Evolutionary conservation across 53 echinoderm and acorn worm genomes (phyloP), one percentile per base, ranked within the genome.

Genomic region (Henricia sp.): DNA sequence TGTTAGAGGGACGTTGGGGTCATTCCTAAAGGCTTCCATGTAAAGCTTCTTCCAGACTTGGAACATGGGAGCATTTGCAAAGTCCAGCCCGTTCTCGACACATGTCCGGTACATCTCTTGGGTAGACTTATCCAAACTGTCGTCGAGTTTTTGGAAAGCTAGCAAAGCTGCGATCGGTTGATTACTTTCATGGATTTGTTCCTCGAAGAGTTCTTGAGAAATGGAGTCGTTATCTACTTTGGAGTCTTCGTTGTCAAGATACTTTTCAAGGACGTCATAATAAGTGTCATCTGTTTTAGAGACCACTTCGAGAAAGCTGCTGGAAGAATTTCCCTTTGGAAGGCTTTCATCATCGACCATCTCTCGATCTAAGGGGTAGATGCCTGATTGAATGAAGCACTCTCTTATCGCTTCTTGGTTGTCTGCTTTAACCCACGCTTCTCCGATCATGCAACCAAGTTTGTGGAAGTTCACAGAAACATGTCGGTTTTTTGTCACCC

Each of bases 381-480:
- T 51, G 35, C 89, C 89, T 0, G 83, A 72, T 40, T 75, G 72
- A 37, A 84, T 55, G 62, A 89, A 89, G 66, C 83, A 84, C 1
- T 52, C 33, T 24, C 37, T 41, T 17, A 89, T 69, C 6, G 52
- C 68, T 29, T 84, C 89, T 0, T 76, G 84, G 13, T 84, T 46
- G 14, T 75, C 84, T 10, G 69, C 56, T 32, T 73, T 46, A 6
- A 37, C 64, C 89, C 89, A 89, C 12, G 84, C 84, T 37, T 84
- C 76, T 3, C 89, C 83, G 25, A 89, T 67, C 40, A 89, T 44
- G 27, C 89, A 20, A 32, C 84, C 89, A 19, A 74, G 84, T 27
- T 84, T 89, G 50, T 84, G 74, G 69, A 67, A 19, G 27, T 74
- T 82, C 50, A 89, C 89, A 17, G 89, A 68, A 17, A 89, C 84